Conservation (phyloP, 2,113 vertebrate species). For the Oophaga pumilio region DNA sequence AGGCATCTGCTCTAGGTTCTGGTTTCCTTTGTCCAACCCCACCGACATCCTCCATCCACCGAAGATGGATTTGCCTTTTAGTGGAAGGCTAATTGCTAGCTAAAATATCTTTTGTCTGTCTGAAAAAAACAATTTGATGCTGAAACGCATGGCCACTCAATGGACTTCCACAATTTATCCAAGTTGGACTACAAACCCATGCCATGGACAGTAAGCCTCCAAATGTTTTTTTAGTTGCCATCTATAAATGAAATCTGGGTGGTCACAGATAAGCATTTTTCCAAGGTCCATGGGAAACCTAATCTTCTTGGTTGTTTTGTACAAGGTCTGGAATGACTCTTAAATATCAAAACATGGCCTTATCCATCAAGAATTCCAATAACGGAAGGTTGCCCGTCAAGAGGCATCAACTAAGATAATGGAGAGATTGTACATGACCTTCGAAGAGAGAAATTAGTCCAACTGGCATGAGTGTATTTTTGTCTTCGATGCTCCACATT, state of each 20-base stretch:
- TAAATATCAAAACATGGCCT: too few relatives aligned
- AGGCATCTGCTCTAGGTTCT: neutral
- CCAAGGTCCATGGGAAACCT: too few relatives aligned
- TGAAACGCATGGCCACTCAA: neutral
- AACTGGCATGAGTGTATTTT: too few relatives aligned
- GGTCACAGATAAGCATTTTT: neutral
- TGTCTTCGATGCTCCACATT: too few relatives aligned
- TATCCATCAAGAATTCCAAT: too few relatives aligned
- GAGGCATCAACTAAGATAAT: too few relatives aligned
- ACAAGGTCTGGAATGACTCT: too few relatives aligned
- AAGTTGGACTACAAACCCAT: neutral
- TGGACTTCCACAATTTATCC: neutral
- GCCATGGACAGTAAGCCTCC: neutral
- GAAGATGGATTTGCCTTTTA: neutral
- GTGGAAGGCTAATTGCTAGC: neutral
- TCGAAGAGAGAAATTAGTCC: too few relatives aligned
- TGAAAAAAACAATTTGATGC: neutral
- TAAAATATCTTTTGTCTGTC: neutral
- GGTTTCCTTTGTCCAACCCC: neutral
- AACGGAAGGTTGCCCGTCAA: too few relatives aligned
- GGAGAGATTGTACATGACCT: too few relatives aligned
- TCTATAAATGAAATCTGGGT: neutral
- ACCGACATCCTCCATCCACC: neutral
- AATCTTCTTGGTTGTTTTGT: too few relatives aligned
- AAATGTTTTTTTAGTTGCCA: neutral